Evolutionary conservation across 2,888 invertebrate genomes (phyloP).

Genomic region (Eristalinus sepulchralis): DNA sequence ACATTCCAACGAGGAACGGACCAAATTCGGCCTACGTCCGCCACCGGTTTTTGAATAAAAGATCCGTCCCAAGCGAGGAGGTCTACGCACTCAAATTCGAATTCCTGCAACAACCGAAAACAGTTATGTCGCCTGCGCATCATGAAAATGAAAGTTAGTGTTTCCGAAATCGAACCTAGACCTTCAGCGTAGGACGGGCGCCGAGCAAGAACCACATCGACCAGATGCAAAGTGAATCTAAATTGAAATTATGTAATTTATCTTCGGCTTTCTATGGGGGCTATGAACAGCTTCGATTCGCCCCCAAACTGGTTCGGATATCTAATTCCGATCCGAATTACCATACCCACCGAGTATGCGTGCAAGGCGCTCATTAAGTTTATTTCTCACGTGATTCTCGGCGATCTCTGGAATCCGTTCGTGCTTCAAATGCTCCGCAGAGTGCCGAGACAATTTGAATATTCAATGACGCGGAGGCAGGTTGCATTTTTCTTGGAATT

Average conservation of each 20-base stretch:
- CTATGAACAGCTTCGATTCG: neutral
- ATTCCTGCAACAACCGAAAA: neutral
- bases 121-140: too few species aligned
- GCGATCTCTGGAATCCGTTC: neutral
- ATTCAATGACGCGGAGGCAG: neutral
- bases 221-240: neutral
- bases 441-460: neutral
- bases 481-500: constrained; percentile 11
- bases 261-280: neutral
- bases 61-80: too few species aligned
- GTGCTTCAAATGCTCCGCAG: neutral
- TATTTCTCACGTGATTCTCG: neutral
- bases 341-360: neutral
- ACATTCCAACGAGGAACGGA: neutral
- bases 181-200: neutral
- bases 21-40: neutral
- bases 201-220: neutral
- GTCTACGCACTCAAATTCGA: neutral
- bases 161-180: neutral
- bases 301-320: neutral
- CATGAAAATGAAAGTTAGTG: neutral
- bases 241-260: neutral
- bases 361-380: neutral
- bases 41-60: neutral
- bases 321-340: neutral